A percentile compares a stretch with the other conserved stretches of the same genome.
These are phyloP conservation scores for Lysandra bellargus DNA, from an alignment of 2,888 invertebrate genomes.

Conservation along the genomic window DNA sequence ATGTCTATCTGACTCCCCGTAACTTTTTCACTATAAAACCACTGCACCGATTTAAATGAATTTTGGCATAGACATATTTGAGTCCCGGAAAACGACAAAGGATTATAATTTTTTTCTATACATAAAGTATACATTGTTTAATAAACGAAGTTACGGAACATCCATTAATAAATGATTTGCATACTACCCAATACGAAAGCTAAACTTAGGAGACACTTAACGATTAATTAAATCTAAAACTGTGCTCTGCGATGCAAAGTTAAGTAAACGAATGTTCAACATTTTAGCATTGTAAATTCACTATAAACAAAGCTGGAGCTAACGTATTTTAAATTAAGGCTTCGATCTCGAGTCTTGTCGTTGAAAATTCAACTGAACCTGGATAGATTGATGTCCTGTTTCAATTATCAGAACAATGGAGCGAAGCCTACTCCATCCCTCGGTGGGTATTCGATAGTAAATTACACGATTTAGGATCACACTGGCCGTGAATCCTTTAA, in stretches of 20 bases:
- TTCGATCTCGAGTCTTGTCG: neutral
- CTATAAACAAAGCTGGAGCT: neutral
- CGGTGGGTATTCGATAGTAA: constrained; percentile 14
- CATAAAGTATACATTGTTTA: too few species aligned
- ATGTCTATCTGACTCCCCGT: too few species aligned
- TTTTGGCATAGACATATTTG: too few species aligned
- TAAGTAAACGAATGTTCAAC: constrained; percentile 11
- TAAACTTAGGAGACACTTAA: neutral
- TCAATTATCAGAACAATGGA: constrained; percentile 52
- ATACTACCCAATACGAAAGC: neutral
- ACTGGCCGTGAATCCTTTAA: neutral
- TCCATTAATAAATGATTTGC: too few species aligned
- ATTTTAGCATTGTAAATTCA: constrained; percentile 13
- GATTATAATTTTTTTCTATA: too few species aligned
- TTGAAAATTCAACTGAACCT: constrained; percentile 40
- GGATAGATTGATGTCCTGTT: constrained; percentile 59
- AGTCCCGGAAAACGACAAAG: too few species aligned
- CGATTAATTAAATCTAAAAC: constrained; percentile 8
- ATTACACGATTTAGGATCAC: neutral
- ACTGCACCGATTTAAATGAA: too few species aligned
- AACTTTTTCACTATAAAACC: too few species aligned
- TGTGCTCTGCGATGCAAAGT: constrained; percentile 7
- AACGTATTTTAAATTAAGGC: constrained; percentile 16
- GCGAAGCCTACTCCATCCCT: constrained; percentile 38
- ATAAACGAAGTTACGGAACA: too few species aligned